A percentile compares a stretch with the other conserved stretches of the same genome.
phyloP scores from a whole-genome alignment of 92 coral and sea anemone genomes.

The Phenganax subtilis region DNA sequence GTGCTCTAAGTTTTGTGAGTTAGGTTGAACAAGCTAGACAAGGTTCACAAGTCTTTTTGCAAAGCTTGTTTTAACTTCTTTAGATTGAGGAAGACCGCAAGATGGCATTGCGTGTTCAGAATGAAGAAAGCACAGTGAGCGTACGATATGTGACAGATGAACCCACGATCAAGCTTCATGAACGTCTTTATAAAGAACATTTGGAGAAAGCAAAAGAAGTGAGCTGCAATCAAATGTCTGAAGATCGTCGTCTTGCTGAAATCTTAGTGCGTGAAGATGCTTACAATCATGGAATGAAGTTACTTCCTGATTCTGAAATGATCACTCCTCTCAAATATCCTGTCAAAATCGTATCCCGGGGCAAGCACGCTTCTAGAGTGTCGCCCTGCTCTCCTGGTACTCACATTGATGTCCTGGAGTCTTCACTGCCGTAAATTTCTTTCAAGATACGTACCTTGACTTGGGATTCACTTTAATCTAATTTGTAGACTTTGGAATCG shows the following conservation, averaged over 20 bases:
- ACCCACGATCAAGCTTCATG: slow-evolving; percentile 37
- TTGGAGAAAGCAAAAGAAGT: slow-evolving; percentile 64
- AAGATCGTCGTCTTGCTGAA: slow-evolving; percentile 76
- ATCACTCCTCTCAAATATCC: slow-evolving; percentile 60
- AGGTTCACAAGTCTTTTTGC: neutral
- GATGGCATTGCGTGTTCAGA: slow-evolving; percentile 62
- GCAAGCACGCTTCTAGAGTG: slow-evolving; percentile 39
- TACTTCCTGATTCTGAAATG: slow-evolving; percentile 48
- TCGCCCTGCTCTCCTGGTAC: neutral
- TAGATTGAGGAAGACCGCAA: slow-evolving; percentile 71
- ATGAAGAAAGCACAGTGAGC: slow-evolving; percentile 44
- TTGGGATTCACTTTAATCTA: neutral
- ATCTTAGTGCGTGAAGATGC: slow-evolving; percentile 80
- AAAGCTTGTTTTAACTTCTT: neutral
- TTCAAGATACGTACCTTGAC: neutral
- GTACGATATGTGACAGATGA: slow-evolving; percentile 48
- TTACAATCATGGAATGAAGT: slow-evolving; percentile 61
- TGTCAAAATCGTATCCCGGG: slow-evolving; percentile 67
- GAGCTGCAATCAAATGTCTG: slow-evolving; percentile 58
- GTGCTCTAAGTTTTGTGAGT: neutral
- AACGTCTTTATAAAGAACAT: slow-evolving; percentile 66
- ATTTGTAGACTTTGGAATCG: neutral
- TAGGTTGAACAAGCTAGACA: neutral
- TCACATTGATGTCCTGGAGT: neutral
- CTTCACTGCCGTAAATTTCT: neutral